phyloP scores from a whole-genome alignment of 1,140 invertebrate species.

The Drosophila murphyi region DNA sequence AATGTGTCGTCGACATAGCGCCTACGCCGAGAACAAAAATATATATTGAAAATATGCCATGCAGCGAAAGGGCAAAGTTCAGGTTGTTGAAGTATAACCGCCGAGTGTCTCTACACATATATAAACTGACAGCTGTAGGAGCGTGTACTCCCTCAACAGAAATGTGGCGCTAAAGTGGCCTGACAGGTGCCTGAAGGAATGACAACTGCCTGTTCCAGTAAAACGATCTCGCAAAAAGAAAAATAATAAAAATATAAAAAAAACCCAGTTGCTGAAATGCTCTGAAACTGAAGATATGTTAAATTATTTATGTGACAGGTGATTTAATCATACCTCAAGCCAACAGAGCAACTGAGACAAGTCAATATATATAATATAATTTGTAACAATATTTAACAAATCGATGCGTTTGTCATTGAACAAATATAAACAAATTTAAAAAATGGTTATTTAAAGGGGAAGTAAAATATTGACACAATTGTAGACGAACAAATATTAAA shows the following conservation, averaged over 20 bases:
- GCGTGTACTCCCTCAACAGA: background rate
- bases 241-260: background rate
- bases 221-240: no score
- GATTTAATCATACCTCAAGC: conserved; percentile 28
- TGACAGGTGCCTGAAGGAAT: conserved; percentile 23
- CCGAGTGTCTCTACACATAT: background rate
- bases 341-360: background rate
- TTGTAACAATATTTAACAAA: background rate
- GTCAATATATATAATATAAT: background rate
- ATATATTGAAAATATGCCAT: conserved; percentile 45
- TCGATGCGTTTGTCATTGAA: conserved; percentile 1
- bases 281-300: conserved; percentile 6
- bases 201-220: background rate
- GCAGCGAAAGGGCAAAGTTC: conserved; percentile 46
- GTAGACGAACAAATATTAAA: background rate
- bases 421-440: no score
- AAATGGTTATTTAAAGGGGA: no score
- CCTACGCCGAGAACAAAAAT: conserved; percentile 21
- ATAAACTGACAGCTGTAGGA: conserved; percentile 17
- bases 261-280: background rate
- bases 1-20: conserved; percentile 56
- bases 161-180: conserved; percentile 5
- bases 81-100: background rate
- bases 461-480: background rate
- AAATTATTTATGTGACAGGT: conserved; percentile 26